A percentile compares a stretch with the other conserved stretches of the same genome.
phyloP scores from a whole-genome alignment of 2,888 invertebrate species.

The Drosophila hawaiiensis region DNA sequence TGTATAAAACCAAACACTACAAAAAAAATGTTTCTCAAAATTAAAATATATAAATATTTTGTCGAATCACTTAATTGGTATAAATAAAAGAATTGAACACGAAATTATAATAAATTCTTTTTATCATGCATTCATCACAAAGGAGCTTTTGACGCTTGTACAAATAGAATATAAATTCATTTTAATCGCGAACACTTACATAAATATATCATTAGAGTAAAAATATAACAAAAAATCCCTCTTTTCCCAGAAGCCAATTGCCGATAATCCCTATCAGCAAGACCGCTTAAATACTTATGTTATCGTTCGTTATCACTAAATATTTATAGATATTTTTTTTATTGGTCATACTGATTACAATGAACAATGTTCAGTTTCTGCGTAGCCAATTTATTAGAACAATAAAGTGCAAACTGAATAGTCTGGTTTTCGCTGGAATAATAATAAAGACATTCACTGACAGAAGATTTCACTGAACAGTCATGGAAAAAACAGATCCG shows the following conservation, averaged over 20 bases:
- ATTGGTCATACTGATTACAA: not conserved
- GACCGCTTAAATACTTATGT: constrained; percentile 8
- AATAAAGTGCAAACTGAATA: constrained; percentile 3
- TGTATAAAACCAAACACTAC: not conserved
- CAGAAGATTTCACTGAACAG: not conserved
- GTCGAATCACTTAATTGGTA: not conserved
- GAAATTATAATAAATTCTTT: not conserved
- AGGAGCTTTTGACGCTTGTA: not conserved
- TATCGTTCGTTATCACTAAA: constrained; percentile 10
- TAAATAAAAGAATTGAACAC: not conserved
- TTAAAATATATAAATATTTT: not conserved
- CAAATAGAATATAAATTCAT: not conserved
- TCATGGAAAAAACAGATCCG: constrained; percentile 30
- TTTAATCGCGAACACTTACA: not conserved
- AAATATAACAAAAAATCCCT: constrained; percentile 3
- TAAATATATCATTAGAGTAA: too few species aligned
- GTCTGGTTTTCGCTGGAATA: not conserved
- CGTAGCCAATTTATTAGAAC: constrained; percentile 4
- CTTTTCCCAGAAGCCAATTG: not conserved
- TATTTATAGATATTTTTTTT: constrained; percentile 6
- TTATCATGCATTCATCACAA: not conserved
- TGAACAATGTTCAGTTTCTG: constrained; percentile 1
- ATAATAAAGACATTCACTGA: not conserved
- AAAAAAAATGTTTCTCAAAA: not conserved
- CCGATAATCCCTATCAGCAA: not conserved